These are phyloP conservation scores for Drosophila tristis DNA, from an alignment of 1,140 invertebrate genomes.

Conservation along the genomic window DNA sequence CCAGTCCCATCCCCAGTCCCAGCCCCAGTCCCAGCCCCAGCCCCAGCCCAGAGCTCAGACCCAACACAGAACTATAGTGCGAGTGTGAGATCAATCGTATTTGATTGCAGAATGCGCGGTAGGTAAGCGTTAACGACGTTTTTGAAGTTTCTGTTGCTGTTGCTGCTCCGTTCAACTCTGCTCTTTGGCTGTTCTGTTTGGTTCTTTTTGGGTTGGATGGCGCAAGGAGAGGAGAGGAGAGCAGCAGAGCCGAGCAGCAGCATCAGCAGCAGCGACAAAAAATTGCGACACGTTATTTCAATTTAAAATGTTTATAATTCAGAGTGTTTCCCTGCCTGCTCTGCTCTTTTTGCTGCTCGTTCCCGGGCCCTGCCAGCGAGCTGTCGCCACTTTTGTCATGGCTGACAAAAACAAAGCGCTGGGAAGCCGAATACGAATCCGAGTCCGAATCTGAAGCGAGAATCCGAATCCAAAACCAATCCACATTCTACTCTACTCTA, in stretches of 20 bases:
- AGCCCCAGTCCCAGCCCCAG: too few relatives aligned
- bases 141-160: conserved; percentile 64
- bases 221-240: conserved; percentile 40
- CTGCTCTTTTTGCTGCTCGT: conserved; percentile 27
- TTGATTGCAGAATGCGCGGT: conserved; percentile 82
- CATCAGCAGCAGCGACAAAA: conserved; percentile 53
- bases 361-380: conserved; percentile 38
- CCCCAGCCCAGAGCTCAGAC: conserved; percentile 18
- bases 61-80: conserved; percentile 10
- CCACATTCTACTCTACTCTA: conserved; percentile 17
- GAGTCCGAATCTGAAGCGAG: not conserved
- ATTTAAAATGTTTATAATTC: conserved; percentile 83
- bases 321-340: conserved; percentile 66
- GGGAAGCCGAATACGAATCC: conserved; percentile 40
- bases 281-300: conserved; percentile 82
- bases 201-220: conserved; percentile 7
- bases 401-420: conserved; percentile 56
- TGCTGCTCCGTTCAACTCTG: conserved; percentile 36
- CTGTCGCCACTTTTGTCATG: conserved; percentile 71
- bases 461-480: conserved; percentile 22
- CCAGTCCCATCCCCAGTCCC: conserved; percentile 24
- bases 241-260: not conserved
- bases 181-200: conserved; percentile 31
- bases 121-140: conserved; percentile 82
- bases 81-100: conserved; percentile 79